phyloP scores from a whole-genome alignment of 2,888 invertebrate species.

The Erebia ligea region DNA sequence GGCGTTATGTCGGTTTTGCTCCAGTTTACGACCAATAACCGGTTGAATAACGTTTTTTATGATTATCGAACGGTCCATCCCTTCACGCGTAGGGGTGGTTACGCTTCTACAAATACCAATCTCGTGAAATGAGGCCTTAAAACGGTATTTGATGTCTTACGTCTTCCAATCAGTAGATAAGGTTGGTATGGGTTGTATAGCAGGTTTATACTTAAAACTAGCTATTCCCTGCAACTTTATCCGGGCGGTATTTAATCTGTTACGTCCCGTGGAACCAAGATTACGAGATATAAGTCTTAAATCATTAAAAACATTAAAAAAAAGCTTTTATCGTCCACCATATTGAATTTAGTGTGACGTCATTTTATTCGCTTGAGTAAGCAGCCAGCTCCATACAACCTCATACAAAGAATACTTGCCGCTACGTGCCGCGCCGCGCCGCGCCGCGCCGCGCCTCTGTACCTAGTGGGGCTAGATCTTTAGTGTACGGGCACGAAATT shows the following conservation, averaged over 20 bases:
- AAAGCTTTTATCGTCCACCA: too few species aligned
- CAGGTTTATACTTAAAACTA: not conserved
- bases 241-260: not conserved
- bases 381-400: too few species aligned
- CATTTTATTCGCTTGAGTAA: too few species aligned
- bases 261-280: too few species aligned
- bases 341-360: too few species aligned
- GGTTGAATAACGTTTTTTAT: constrained; percentile 24
- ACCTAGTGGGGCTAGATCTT: too few species aligned
- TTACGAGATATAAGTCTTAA: too few species aligned
- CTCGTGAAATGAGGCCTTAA: constrained; percentile 13
- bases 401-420: too few species aligned
- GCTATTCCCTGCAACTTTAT: not conserved
- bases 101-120: constrained; percentile 17
- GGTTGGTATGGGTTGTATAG: not conserved
- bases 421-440: too few species aligned
- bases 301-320: too few species aligned
- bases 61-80: constrained; percentile 18
- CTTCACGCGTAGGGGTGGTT: constrained; percentile 14
- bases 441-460: too few species aligned
- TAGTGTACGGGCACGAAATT: too few species aligned
- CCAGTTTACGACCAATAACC: constrained; percentile 21
- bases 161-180: constrained; percentile 2
- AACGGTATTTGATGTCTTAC: constrained; percentile 18
- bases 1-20: constrained; percentile 6